Evolutionary conservation across 2,888 invertebrate genomes (phyloP).

Genomic region (Dasysyrphus tricinctus): DNA sequence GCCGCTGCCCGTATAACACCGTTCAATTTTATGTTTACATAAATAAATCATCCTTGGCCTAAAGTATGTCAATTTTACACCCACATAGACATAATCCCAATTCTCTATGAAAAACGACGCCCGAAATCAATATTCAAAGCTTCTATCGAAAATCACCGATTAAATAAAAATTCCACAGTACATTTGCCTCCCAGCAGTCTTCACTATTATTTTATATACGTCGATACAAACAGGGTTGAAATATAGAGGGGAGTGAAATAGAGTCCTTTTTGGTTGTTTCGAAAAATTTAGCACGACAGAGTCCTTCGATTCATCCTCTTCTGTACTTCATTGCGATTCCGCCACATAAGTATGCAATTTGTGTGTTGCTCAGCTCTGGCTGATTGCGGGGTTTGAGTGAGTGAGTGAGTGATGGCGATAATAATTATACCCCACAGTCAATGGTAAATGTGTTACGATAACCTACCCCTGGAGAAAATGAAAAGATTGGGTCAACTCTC

Average conservation of each 20-base stretch:
- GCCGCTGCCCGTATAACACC: neutral
- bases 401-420: slow-evolving; percentile 43
- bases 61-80: slow-evolving; percentile 67
- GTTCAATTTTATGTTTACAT: slow-evolving; percentile 51
- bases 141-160: slow-evolving; percentile 70
- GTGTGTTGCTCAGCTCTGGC: slow-evolving; percentile 36
- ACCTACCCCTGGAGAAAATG: slow-evolving; percentile 54
- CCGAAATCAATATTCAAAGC: slow-evolving; percentile 72
- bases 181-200: slow-evolving; percentile 40
- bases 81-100: slow-evolving; percentile 37
- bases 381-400: slow-evolving; percentile 6
- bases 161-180: slow-evolving; percentile 72
- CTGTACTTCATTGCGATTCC: slow-evolving; percentile 10
- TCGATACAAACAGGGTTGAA: neutral
- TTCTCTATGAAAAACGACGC: slow-evolving; percentile 38
- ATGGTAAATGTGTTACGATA: slow-evolving; percentile 73
- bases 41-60: slow-evolving; percentile 54
- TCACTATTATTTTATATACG: slow-evolving; percentile 7
- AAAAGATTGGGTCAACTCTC: slow-evolving; percentile 59
- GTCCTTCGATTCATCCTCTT: slow-evolving; percentile 28
- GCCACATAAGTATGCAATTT: slow-evolving; percentile 57
- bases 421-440: slow-evolving; percentile 71
- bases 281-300: slow-evolving; percentile 20
- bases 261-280: slow-evolving; percentile 24
- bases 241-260: neutral